phyloP scores from a whole-genome alignment of 64 coral and sea anemone species.

The Montipora capricornis region DNA sequence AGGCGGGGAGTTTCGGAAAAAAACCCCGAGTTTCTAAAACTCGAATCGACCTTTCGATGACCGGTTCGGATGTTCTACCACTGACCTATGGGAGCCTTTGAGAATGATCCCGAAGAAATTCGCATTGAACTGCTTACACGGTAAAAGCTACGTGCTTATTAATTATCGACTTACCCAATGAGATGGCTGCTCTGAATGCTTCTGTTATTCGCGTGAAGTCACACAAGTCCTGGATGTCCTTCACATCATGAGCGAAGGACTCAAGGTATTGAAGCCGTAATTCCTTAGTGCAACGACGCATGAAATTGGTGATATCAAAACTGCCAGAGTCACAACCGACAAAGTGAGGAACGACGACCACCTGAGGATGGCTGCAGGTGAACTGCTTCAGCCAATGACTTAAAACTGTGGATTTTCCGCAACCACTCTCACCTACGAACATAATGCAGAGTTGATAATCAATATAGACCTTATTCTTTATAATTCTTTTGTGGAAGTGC shows the following conservation, averaged over 20 bases:
- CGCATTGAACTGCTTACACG: neutral
- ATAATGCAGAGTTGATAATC: neutral
- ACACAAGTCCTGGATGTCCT: slow-evolving; percentile 70
- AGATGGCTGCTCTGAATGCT: slow-evolving; percentile 87
- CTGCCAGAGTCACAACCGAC: slow-evolving; percentile 77
- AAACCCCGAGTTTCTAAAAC: too few species aligned
- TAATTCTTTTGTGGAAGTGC: too few species aligned
- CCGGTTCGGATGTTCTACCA: too few species aligned
- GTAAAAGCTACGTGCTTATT: neutral
- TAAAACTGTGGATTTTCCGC: slow-evolving; percentile 77
- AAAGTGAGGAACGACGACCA: slow-evolving; percentile 85
- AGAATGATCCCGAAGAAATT: neutral
- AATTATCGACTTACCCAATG: slow-evolving; percentile 44
- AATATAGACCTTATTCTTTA: neutral
- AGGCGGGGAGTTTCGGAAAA: too few species aligned
- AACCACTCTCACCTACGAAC: slow-evolving; percentile 86
- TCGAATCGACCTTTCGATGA: too few species aligned
- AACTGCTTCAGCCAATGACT: slow-evolving; percentile 91
- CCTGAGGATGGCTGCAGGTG: slow-evolving; percentile 54
- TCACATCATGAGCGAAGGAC: slow-evolving; percentile 51
- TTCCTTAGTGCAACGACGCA: slow-evolving; percentile 94
- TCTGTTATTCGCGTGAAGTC: slow-evolving; percentile 75
- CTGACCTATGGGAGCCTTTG: too few species aligned
- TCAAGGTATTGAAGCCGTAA: slow-evolving; percentile 87
- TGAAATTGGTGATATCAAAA: slow-evolving; percentile 85